phyloP scores from a whole-genome alignment of 2,888 invertebrate genomes.

The Cephus spinipes region DNA sequence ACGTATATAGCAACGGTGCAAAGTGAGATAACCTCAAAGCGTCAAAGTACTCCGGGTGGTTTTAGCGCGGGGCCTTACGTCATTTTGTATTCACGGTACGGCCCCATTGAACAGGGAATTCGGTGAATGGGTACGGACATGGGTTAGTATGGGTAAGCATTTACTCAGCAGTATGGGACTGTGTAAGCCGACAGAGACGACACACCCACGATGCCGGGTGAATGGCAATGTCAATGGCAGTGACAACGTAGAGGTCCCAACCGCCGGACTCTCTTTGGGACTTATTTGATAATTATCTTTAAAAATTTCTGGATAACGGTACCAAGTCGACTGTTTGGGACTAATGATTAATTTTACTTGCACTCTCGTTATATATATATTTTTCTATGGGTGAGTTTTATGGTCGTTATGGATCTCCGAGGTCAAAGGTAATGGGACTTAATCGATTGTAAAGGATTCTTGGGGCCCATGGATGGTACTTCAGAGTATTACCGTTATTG shows the following conservation, averaged over 20 bases:
- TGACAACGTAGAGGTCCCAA: neutral
- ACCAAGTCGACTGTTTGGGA: neutral
- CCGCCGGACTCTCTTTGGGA: neutral
- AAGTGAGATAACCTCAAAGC: neutral
- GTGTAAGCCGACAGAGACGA: slow-evolving; percentile 28
- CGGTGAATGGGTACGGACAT: slow-evolving; percentile 52
- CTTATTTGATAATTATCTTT: neutral
- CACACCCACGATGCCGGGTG: slow-evolving; percentile 34
- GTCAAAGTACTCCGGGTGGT: slow-evolving; percentile 8
- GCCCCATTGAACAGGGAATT: slow-evolving; percentile 55
- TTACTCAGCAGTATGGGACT: neutral
- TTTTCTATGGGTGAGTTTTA: neutral
- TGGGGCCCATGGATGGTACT: neutral
- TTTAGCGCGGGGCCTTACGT: slow-evolving; percentile 37
- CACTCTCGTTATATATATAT: slow-evolving; percentile 32
- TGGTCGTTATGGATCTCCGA: neutral
- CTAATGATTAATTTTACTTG: slow-evolving; percentile 47
- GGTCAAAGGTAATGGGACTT: neutral
- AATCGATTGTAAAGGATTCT: neutral
- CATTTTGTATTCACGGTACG: slow-evolving; percentile 55
- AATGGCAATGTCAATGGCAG: slow-evolving; percentile 34
- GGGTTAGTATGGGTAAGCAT: slow-evolving; percentile 27
- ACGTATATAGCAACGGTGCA: neutral
- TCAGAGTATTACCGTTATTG: slow-evolving; percentile 50
- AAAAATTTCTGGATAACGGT: neutral